Conservation (phyloP, 2,888 invertebrate species). For the Plemyria rubiginata region DNA sequence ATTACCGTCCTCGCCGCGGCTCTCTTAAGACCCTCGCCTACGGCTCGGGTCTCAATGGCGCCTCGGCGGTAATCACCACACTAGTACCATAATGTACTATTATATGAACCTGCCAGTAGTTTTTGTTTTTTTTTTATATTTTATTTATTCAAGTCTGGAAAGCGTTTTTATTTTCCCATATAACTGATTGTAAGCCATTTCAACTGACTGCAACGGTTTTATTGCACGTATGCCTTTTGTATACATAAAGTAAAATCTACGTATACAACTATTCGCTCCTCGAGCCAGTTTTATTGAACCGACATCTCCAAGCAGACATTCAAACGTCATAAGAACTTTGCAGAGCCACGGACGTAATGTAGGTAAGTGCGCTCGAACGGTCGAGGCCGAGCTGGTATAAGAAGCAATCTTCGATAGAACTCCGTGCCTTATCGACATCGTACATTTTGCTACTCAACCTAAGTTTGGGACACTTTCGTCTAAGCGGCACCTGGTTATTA, state of each 20-base stretch:
- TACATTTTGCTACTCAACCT: constrained; percentile 46
- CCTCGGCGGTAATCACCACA: no score
- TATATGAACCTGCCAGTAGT: no score
- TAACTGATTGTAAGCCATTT: neutral
- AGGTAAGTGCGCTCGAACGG: constrained; percentile 46
- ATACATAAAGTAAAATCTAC: neutral
- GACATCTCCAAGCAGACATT: constrained; percentile 23
- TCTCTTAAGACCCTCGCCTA: no score
- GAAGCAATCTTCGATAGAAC: constrained; percentile 59
- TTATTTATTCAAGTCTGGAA: no score
- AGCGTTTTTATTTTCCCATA: neutral
- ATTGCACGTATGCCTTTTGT: neutral
- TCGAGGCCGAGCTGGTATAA: constrained; percentile 51
- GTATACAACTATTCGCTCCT: neutral
- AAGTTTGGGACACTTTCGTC: constrained; percentile 41
- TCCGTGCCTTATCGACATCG: constrained; percentile 72
- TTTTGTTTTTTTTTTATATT: no score
- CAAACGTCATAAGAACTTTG: constrained; percentile 45
- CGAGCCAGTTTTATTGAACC: constrained; percentile 12
- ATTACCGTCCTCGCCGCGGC: no score
- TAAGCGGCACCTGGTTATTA: constrained; percentile 56
- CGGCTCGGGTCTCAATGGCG: no score
- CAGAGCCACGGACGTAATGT: constrained; percentile 39
- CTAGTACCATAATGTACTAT: no score
- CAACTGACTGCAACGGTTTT: neutral